These are phyloP conservation scores for Charina bottae DNA, from an alignment of 2,113 vertebrate species.

Conservation along the genomic window DNA sequence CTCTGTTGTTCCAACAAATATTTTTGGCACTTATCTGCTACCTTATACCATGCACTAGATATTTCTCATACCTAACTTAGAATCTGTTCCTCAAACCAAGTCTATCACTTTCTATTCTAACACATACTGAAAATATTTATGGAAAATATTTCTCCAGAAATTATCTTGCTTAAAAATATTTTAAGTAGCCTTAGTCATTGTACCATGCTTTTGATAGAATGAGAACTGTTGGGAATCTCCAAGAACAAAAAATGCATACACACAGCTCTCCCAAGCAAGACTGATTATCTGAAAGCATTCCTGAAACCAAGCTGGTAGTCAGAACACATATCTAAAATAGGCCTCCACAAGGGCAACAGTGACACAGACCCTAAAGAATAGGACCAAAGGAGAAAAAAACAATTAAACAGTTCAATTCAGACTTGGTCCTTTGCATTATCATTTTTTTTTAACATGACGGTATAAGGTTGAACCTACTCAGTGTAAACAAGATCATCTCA, in stretches of 20 bases:
- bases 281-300: background rate
- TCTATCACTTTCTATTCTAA: background rate
- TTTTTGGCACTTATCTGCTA: background rate
- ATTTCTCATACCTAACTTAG: slow-evolving; percentile 20
- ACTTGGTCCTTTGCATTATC: background rate
- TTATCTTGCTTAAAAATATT: slow-evolving; percentile 1
- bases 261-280: background rate
- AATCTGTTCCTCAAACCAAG: background rate
- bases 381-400: background rate
- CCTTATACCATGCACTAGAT: background rate
- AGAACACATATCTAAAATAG: accelerated
- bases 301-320: background rate
- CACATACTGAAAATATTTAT: slow-evolving; percentile 11
- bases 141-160: background rate
- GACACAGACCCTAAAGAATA: background rate
- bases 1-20: slow-evolving; percentile 6
- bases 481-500: background rate
- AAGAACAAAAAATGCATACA: background rate
- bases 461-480: slow-evolving; percentile 21
- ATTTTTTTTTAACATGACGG: slow-evolving; percentile 43
- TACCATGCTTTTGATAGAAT: background rate
- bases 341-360: background rate
- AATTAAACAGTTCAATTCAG: background rate
- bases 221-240: background rate
- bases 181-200: background rate